Evolutionary conservation across 2,888 invertebrate genomes (phyloP).

Genomic region (Plebejus anna): DNA sequence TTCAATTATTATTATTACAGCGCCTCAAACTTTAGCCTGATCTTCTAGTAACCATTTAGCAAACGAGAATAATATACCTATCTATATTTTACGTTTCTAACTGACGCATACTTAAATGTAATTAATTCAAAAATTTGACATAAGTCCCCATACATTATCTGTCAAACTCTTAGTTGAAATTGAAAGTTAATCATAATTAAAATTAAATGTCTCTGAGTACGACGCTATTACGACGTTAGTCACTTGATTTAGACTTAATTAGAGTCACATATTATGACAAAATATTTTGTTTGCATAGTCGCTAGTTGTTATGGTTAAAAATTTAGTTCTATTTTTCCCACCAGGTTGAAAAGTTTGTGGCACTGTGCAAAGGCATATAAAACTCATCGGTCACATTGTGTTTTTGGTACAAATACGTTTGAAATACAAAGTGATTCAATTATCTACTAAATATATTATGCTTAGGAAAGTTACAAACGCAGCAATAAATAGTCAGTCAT

Average conservation of each 20-base stretch:
- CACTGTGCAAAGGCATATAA: background rate
- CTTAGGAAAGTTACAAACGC: background rate
- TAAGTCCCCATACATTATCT: too few species aligned
- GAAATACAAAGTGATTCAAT: background rate
- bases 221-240: too few species aligned
- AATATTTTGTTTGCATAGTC: too few species aligned
- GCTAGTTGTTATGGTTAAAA: background rate
- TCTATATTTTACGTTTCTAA: background rate
- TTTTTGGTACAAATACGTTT: background rate
- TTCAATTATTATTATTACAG: background rate
- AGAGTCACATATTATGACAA: too few species aligned
- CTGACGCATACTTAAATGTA: too few species aligned
- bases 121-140: too few species aligned
- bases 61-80: background rate
- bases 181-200: too few species aligned
- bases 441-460: conserved; percentile 10
- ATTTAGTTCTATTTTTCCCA: background rate
- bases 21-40: background rate
- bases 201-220: too few species aligned
- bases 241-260: too few species aligned
- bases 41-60: background rate
- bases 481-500: background rate
- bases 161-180: too few species aligned
- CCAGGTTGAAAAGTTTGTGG: background rate
- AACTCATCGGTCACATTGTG: background rate